These are phyloP conservation scores for Ptilodon capucinus DNA, from an alignment of 2,888 invertebrate species.

Conservation along the genomic window DNA sequence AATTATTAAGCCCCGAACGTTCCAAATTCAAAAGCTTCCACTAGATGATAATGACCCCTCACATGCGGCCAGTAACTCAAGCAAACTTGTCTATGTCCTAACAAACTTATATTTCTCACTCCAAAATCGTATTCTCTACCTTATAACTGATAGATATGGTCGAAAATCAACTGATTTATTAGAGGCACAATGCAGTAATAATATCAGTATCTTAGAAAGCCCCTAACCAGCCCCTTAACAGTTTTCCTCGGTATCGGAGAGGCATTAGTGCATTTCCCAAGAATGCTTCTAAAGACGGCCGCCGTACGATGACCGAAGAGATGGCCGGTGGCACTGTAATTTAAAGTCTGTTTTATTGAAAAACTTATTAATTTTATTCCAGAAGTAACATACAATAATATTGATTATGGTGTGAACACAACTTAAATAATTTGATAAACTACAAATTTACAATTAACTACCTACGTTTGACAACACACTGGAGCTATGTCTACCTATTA, in stretches of 20 bases:
- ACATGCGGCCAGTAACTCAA: constrained; percentile 67
- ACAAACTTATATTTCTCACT: constrained; percentile 21
- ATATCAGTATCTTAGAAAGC: constrained; percentile 81
- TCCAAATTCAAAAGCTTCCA: constrained; percentile 60
- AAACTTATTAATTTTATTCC: neutral
- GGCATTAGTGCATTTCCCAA: constrained; percentile 80
- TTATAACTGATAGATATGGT: constrained; percentile 24
- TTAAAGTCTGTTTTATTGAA: neutral
- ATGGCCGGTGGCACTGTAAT: constrained; percentile 36
- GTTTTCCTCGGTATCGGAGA: constrained; percentile 76
- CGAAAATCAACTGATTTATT: constrained; percentile 40
- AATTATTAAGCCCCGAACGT: constrained; percentile 59
- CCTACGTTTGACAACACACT: too few species aligned
- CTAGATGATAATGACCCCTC: constrained; percentile 67
- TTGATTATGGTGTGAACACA: too few species aligned
- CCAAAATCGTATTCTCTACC: constrained; percentile 2
- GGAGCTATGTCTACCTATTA: too few species aligned
- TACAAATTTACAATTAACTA: too few species aligned
- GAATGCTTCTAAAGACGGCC: constrained; percentile 79
- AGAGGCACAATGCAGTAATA: constrained; percentile 78
- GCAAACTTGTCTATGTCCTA: constrained; percentile 60
- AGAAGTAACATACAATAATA: too few species aligned
- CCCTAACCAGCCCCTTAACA: constrained; percentile 81
- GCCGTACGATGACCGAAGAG: constrained; percentile 71
- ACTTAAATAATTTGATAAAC: too few species aligned